These are phyloP conservation scores for Marisa cornuarietis DNA, from an alignment of 1,140 invertebrate genomes.

Conservation along the genomic window DNA sequence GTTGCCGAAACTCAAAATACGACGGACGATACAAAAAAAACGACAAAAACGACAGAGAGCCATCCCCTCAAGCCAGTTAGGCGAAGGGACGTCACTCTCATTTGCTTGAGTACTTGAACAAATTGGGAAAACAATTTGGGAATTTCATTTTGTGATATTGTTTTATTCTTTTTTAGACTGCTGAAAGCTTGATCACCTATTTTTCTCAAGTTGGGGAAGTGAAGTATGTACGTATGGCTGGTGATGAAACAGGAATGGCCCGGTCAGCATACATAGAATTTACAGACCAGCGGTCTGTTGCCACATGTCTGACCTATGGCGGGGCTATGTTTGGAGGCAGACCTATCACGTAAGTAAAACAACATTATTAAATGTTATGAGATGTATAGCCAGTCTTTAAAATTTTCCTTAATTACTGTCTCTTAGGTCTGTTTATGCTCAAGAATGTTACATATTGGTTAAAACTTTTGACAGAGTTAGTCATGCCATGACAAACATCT, in stretches of 20 bases:
- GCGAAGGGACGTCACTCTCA: no score
- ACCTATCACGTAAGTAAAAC: constrained; percentile 65
- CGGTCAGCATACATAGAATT: constrained; percentile 91
- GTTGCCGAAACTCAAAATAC: no score
- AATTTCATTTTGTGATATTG: neutral
- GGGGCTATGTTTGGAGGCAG: constrained; percentile 77
- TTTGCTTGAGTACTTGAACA: no score
- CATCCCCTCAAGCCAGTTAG: no score
- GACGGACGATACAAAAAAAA: no score
- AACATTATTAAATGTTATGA: neutral
- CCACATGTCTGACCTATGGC: constrained; percentile 87
- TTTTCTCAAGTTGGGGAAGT: constrained; percentile 90
- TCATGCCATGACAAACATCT: constrained; percentile 90
- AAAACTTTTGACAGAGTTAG: constrained; percentile 70
- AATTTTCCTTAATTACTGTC: neutral
- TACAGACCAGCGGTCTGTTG: constrained; percentile 87
- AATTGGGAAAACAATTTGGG: neutral
- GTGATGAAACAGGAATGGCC: constrained; percentile 78
- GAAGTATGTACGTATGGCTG: constrained; percentile 93
- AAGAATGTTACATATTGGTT: neutral
- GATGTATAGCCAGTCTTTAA: no score
- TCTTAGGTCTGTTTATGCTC: neutral
- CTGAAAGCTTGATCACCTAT: constrained; percentile 76
- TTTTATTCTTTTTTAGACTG: constrained; percentile 39
- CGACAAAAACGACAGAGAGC: no score